A percentile compares a stretch with the other conserved stretches of the same genome.
Conservation (phyloP, 2,113 vertebrate genomes). For the Ibidorhyncha struthersii region DNA sequence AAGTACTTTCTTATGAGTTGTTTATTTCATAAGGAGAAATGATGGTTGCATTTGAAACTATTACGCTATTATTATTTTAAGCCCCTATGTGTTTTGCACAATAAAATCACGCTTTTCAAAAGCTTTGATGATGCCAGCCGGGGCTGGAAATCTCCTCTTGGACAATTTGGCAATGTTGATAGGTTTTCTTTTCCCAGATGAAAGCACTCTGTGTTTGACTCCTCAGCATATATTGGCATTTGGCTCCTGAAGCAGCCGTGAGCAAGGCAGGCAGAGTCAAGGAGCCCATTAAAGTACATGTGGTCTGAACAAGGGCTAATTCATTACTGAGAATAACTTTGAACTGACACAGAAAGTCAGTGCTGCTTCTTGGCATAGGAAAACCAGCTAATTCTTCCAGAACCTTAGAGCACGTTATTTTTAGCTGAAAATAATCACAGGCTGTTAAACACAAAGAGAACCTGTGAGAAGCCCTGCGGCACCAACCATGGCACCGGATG, state of each 20-base stretch:
- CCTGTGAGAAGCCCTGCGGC: not conserved
- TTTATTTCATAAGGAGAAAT: not conserved
- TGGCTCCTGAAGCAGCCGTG: not conserved
- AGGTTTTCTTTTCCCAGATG: not conserved
- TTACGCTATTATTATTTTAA: not conserved
- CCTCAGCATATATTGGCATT: not conserved
- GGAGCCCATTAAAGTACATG: not conserved
- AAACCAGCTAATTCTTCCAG: not conserved
- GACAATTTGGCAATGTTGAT: not conserved
- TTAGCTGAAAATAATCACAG: not conserved
- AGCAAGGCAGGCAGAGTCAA: not conserved
- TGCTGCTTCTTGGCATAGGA: not conserved
- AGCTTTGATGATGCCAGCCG: not conserved
- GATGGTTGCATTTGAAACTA: not conserved
- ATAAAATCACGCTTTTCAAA: not conserved
- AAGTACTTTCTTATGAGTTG: not conserved
- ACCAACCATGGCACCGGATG: accelerated
- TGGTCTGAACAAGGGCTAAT: not conserved
- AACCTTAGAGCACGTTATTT: not conserved
- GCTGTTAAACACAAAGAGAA: slow-evolving; percentile 6
- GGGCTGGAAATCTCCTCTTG: not conserved
- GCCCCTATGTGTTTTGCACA: not conserved
- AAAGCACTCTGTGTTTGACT: not conserved
- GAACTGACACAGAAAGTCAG: slow-evolving; percentile 24
- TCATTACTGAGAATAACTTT: not conserved